Conservation (phyloP, 1,140 invertebrate genomes). For the Trachymyrmex cornetzi region DNA sequence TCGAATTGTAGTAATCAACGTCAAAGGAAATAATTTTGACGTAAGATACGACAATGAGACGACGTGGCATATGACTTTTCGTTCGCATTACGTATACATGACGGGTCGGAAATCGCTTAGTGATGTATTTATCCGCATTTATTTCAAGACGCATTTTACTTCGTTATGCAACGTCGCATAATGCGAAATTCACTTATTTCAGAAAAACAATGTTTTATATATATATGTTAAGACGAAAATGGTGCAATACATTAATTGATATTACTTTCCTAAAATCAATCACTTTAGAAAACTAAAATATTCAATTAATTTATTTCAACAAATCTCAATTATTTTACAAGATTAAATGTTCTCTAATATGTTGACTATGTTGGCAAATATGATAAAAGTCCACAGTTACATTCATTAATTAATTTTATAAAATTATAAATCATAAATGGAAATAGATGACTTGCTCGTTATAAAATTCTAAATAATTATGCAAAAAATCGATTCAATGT, state of each 20-base stretch:
- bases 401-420: neutral
- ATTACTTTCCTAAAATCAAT: neutral
- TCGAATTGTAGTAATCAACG: conserved; percentile 5
- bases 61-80: conserved; percentile 37
- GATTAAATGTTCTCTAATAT: neutral
- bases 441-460: neutral
- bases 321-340: neutral
- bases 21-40: conserved; percentile 63
- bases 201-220: neutral
- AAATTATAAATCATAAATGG: neutral
- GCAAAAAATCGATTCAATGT: neutral
- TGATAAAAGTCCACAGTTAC: conserved; percentile 1
- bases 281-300: neutral
- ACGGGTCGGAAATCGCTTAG: conserved; percentile 30
- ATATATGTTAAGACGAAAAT: neutral
- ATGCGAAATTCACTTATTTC: neutral
- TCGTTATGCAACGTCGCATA: conserved; percentile 5
- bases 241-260: neutral
- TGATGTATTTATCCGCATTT: neutral
- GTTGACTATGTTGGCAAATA: neutral
- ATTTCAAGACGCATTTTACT: neutral
- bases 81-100: conserved; percentile 26
- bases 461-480: conserved; percentile 5
- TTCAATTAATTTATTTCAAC: neutral
- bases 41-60: neutral